Conservation (phyloP, 2,113 vertebrate genomes). For the Thomomys bottae region DNA sequence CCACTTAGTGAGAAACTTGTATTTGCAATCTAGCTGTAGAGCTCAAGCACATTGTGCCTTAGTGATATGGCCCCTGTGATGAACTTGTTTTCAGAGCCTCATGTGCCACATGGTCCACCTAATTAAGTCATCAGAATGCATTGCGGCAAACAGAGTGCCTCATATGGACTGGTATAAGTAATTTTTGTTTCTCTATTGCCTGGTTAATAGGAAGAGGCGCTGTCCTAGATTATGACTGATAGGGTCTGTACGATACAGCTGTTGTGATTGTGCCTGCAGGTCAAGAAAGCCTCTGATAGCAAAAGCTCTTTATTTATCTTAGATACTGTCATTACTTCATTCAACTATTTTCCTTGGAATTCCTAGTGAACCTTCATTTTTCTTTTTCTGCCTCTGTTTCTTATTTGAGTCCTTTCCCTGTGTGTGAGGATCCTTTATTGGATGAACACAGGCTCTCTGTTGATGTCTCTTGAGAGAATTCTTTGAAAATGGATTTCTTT, state of each 20-base stretch:
- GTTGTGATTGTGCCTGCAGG: conserved; percentile 76
- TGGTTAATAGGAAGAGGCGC: conserved; percentile 87
- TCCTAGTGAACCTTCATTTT: conserved; percentile 29
- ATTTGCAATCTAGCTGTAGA: conserved; percentile 80
- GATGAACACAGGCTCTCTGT: not conserved
- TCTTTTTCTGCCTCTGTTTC: conserved; percentile 39
- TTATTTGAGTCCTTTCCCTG: not conserved
- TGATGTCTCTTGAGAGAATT: conserved; percentile 10
- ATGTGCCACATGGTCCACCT: conserved; percentile 79
- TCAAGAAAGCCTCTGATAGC: conserved; percentile 57
- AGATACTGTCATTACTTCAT: conserved; percentile 49
- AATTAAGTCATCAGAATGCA: conserved; percentile 90
- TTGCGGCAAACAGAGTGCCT: conserved; percentile 78
- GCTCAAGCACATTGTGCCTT: conserved; percentile 74
- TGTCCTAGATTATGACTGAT: conserved; percentile 89
- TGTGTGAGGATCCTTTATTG: not conserved
- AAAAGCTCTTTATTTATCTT: conserved; percentile 25
- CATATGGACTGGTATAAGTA: conserved; percentile 79
- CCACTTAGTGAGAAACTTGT: conserved; percentile 81
- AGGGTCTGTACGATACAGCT: conserved; percentile 77
- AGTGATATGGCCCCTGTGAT: conserved; percentile 83
- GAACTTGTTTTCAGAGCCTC: conserved; percentile 81
- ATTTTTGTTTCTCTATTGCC: conserved; percentile 86
- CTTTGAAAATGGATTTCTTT: not conserved
- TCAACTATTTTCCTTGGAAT: conserved; percentile 45